phyloP scores from a whole-genome alignment of 37 sponge, comb jelly and placozoan species.

The Aphrocallistes beatrix region DNA sequence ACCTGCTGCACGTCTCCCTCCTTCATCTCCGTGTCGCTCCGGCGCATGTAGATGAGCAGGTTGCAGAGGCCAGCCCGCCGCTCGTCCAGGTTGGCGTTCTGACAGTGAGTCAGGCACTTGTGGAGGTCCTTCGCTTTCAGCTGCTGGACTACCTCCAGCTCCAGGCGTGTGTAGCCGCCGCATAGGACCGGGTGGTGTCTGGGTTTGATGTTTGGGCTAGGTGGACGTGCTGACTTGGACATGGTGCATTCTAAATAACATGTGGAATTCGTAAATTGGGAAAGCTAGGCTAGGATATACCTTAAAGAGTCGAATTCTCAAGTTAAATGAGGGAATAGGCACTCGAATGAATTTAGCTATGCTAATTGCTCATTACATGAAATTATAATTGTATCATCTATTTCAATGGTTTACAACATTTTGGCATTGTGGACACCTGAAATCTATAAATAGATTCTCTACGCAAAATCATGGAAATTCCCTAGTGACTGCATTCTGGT shows the following conservation, averaged over 20 bases:
- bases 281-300: too few relatives aligned
- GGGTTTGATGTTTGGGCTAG: conserved; percentile 7
- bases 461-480: too few relatives aligned
- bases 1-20: neutral
- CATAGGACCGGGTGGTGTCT: neutral
- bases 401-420: too few relatives aligned
- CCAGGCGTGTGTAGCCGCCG: neutral
- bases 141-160: neutral
- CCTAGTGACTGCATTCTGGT: too few relatives aligned
- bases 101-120: neutral
- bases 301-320: too few relatives aligned
- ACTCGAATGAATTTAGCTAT: too few relatives aligned
- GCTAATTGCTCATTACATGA: too few relatives aligned
- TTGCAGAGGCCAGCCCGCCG: conserved; percentile 8
- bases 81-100: neutral
- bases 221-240: neutral
- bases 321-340: too few relatives aligned
- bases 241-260: neutral
- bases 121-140: neutral
- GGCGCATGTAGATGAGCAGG: neutral
- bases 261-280: too few relatives aligned
- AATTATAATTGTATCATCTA: too few relatives aligned
- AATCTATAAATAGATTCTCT: too few relatives aligned
- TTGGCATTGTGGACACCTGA: too few relatives aligned
- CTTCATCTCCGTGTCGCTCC: neutral